These are phyloP conservation scores for Psettodes erumei DNA, from an alignment of 2,113 vertebrate species.

Conservation along the genomic window DNA sequence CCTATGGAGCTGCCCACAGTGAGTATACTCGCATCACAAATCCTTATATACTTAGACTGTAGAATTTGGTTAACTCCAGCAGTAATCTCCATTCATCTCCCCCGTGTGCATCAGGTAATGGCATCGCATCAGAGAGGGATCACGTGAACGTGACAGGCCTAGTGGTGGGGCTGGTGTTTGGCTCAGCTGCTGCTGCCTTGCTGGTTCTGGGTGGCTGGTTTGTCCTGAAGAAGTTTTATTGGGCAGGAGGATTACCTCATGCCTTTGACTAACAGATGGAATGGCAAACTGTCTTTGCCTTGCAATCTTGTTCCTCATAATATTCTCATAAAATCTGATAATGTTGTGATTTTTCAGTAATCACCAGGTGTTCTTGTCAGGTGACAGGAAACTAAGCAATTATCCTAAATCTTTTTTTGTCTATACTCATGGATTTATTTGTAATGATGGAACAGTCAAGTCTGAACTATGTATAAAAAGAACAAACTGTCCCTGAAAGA, in stretches of 20 bases:
- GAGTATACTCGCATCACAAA: slow-evolving; percentile 42
- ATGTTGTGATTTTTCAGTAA: neutral
- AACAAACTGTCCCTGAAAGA: slow-evolving; percentile 3
- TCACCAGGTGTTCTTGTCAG: neutral
- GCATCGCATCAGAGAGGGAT: neutral
- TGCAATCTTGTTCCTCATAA: neutral
- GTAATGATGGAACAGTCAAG: slow-evolving; percentile 24
- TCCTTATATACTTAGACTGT: neutral
- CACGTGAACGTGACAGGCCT: slow-evolving; percentile 56
- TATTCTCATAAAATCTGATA: neutral
- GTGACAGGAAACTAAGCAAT: neutral
- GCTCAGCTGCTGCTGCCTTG: slow-evolving; percentile 61
- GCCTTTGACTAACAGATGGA: slow-evolving; percentile 45
- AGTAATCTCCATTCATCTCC: neutral
- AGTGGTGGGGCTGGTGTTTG: slow-evolving; percentile 71
- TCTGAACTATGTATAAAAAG: slow-evolving; percentile 1
- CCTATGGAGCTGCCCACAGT: slow-evolving; percentile 61
- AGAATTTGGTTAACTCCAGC: neutral
- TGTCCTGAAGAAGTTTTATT: slow-evolving; percentile 72
- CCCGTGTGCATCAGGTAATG: slow-evolving; percentile 42
- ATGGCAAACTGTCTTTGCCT: neutral
- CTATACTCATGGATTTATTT: neutral
- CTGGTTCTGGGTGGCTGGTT: slow-evolving; percentile 77
- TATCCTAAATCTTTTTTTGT: neutral
- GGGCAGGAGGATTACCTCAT: slow-evolving; percentile 16